Conservation (phyloP, 2,888 invertebrate genomes). For the Nomada fucata region DNA sequence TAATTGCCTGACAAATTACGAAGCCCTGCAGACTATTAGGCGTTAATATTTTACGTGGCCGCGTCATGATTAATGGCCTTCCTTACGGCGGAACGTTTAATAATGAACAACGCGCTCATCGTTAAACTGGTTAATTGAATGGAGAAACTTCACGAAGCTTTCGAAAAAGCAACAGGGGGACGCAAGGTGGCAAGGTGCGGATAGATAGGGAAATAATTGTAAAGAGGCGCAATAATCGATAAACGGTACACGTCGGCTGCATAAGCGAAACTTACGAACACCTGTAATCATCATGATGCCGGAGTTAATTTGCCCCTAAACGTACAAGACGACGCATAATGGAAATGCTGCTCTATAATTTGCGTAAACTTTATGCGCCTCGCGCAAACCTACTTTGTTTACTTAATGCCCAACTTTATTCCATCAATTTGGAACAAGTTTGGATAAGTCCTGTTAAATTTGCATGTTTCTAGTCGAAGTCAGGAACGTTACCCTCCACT, state of each 20-base stretch:
- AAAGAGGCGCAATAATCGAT: conserved; percentile 23
- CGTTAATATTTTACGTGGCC: conserved; percentile 19
- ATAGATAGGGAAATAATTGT: conserved; percentile 11
- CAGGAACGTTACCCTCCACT: conserved; percentile 30
- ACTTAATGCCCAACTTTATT: conserved; percentile 67
- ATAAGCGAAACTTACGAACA: conserved; percentile 40
- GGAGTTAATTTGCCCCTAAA: conserved; percentile 62
- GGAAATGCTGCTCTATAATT: conserved; percentile 61
- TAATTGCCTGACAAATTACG: not conserved
- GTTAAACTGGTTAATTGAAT: conserved; percentile 34
- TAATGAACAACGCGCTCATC: conserved; percentile 28
- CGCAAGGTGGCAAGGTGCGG: not conserved
- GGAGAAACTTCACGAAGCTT: conserved; percentile 14
- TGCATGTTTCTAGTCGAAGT: conserved; percentile 50
- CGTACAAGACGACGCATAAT: conserved; percentile 60
- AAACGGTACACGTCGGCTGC: not conserved
- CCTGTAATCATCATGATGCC: conserved; percentile 59
- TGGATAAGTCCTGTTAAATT: conserved; percentile 59
- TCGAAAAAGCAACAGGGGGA: not conserved
- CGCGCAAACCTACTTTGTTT: conserved; percentile 63
- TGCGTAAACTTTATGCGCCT: conserved; percentile 55
- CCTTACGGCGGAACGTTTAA: conserved; percentile 24
- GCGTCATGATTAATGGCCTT: conserved; percentile 32
- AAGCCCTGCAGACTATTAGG: conserved; percentile 18
- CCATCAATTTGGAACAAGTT: conserved; percentile 59